phyloP scores from a whole-genome alignment of 2,113 vertebrate species.

The Labeo rohita region DNA sequence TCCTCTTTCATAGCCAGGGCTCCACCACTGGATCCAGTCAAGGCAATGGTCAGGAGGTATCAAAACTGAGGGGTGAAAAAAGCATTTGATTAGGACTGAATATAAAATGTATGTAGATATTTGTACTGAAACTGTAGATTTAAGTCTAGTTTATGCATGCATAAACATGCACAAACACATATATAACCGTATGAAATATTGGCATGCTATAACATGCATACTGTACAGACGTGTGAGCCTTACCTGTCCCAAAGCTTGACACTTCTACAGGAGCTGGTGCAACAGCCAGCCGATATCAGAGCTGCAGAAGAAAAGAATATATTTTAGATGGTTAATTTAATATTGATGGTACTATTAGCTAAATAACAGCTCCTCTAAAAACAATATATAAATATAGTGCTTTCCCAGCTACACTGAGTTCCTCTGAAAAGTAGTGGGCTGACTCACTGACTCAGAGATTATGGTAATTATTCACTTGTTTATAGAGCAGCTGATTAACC shows the following conservation, averaged over 20 bases:
- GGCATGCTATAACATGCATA: too few species aligned
- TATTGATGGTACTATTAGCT: neutral
- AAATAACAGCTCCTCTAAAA: slow-evolving; percentile 3
- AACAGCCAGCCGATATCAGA: slow-evolving; percentile 79
- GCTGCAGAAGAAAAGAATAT: slow-evolving; percentile 65
- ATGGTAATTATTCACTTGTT: slow-evolving; percentile 13
- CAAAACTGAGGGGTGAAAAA: slow-evolving; percentile 70
- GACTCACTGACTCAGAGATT: neutral
- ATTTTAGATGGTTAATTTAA: neutral
- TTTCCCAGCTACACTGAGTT: neutral
- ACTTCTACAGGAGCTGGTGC: slow-evolving; percentile 75
- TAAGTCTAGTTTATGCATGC: neutral
- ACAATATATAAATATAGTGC: neutral
- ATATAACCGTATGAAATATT: neutral
- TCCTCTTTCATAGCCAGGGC: slow-evolving; percentile 37
- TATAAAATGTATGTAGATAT: neutral
- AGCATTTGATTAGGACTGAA: neutral
- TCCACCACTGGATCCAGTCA: slow-evolving; percentile 61
- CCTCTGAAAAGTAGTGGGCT: neutral
- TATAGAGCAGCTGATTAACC: slow-evolving; percentile 4
- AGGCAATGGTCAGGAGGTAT: slow-evolving; percentile 73
- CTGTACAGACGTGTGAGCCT: slow-evolving; percentile 31
- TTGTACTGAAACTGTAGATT: neutral
- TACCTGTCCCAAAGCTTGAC: slow-evolving; percentile 81
- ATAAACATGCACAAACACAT: neutral